Evolutionary conservation across 30 jellyfish, hydroid and myxozoan species (phyloP), one percentile per base, ranked within the genome.

Genomic region (Hydractinia symbiolongicarpus): DNA sequence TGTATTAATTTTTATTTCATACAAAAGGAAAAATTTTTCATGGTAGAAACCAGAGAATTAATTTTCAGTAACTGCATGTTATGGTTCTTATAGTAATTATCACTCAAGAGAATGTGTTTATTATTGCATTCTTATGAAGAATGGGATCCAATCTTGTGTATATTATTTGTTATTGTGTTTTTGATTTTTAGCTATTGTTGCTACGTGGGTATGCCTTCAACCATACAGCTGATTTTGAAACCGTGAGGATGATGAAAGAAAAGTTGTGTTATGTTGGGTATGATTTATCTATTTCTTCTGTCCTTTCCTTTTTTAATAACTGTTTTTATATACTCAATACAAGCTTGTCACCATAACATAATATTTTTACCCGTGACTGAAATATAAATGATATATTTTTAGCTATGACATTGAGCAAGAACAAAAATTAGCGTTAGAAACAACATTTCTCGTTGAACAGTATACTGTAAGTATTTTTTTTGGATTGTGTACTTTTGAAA

Each of bases 191-290:
- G 99, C 73, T 94, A 76, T 89, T 94, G 73, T 87, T 94, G n/a
- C 86, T 94, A 51, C 95, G 99, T 15, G 99, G 99, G 8, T 94
- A 94, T 78, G 97, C 99, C 6, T 94, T 94, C 86, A 94, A 94
- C 76, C 99, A 94, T 66, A 67, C 99, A 5, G 99, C 99, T 61
- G 99, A 94, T 79, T 94, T 94, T 77, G 99, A 94, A 79, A 94
- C 99, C 56, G 99, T 89, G 11, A 94, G 99, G 51, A 94, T 94
- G 99, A 89, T 94, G 99, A 94, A 94, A 73, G 99, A 94, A 81
- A 89, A 94, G 66, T 94, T 89, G n/a, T 94, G 99, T 82, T 94
- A 94, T 73, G 99, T 94, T 57, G 99, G 99, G 99, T 94, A 76
- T 66, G 82, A 53, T 64, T 72, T 73, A 68, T 19, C 50, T 44